Conservation (phyloP, 2,797 vertebrate genomes). For the Dendrocincla fuliginosa region DNA sequence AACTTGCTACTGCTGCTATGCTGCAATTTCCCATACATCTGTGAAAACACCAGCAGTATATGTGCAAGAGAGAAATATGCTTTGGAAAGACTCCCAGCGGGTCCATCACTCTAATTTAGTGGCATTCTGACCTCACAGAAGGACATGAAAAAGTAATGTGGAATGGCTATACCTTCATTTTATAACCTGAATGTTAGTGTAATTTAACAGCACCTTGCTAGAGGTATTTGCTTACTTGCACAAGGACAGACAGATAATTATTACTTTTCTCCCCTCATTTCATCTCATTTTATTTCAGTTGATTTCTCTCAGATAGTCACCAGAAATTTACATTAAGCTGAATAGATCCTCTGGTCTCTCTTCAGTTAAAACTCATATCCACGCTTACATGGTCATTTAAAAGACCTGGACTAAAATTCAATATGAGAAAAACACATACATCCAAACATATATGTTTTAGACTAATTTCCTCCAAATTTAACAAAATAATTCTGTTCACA, state of each 20-base stretch:
- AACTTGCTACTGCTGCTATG: background rate
- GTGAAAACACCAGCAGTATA: background rate
- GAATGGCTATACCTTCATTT: constrained; percentile 1
- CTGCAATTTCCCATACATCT: constrained; percentile 1
- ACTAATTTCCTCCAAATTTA: background rate
- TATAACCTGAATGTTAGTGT: background rate
- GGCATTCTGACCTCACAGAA: background rate
- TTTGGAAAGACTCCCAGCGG: background rate
- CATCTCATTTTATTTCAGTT: background rate
- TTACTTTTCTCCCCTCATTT: background rate
- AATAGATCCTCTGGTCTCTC: background rate
- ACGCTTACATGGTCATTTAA: background rate
- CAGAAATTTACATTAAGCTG: background rate
- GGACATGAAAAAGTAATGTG: background rate
- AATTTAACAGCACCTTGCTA: background rate
- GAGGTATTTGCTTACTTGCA: background rate
- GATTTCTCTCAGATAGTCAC: background rate
- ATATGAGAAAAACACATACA: background rate
- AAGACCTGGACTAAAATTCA: background rate
- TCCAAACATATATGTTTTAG: background rate
- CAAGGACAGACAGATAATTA: background rate
- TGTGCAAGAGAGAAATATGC: background rate
- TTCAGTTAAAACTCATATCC: background rate
- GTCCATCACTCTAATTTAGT: constrained; percentile 14
- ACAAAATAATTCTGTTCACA: background rate